A percentile compares a stretch with the other conserved stretches of the same genome.
These are phyloP conservation scores for Pteronura brasiliensis DNA, from an alignment of 2,113 vertebrate species.

Conservation along the genomic window DNA sequence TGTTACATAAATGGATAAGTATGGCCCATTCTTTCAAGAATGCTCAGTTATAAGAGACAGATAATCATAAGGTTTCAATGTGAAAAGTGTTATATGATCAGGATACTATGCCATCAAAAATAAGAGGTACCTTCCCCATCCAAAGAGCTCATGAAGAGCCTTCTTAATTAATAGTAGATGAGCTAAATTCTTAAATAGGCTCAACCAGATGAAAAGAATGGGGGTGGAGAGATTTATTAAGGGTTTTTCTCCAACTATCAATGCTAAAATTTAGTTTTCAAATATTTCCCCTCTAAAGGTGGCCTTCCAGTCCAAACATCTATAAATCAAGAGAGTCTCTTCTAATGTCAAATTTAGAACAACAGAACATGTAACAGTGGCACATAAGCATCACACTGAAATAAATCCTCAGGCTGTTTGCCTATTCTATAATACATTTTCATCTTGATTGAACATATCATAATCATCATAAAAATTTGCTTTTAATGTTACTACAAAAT, in stretches of 20 bases:
- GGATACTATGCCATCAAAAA: neutral
- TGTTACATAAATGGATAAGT: neutral
- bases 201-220: neutral
- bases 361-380: neutral
- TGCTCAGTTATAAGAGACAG: neutral
- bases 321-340: neutral
- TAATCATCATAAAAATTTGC: conserved; percentile 34
- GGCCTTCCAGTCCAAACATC: neutral
- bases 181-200: neutral
- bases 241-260: neutral
- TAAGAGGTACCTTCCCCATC: neutral
- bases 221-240: neutral
- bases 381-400: neutral
- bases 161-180: neutral
- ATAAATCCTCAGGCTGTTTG: conserved; percentile 28
- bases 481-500: conserved; percentile 36
- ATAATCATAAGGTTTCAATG: neutral
- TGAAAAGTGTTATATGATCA: neutral
- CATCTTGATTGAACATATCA: neutral
- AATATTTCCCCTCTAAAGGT: neutral
- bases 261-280: neutral
- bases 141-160: neutral
- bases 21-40: neutral
- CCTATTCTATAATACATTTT: conserved; percentile 14
- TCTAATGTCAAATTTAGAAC: conserved; percentile 3